phyloP scores from a whole-genome alignment of 2,888 invertebrate genomes.

The Clepsis dumicolana region DNA sequence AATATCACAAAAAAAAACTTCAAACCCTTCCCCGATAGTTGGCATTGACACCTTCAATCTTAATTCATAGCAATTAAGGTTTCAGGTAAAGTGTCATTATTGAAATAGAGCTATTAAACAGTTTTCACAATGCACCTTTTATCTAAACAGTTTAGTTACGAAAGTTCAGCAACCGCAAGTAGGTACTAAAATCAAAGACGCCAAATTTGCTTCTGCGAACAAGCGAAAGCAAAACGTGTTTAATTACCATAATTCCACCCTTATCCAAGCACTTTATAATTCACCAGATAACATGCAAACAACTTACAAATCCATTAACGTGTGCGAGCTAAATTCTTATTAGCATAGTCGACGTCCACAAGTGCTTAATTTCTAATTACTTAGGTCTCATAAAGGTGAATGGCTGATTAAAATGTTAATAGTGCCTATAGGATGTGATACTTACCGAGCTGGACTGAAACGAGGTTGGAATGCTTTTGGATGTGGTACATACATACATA shows the following conservation, averaged over 20 bases:
- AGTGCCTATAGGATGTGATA: conserved; percentile 15
- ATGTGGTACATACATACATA: too few species aligned
- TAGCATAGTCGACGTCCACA: conserved; percentile 37
- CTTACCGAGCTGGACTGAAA: neutral
- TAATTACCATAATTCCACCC: conserved; percentile 36
- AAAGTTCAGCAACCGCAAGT: neutral
- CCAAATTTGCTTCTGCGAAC: conserved; percentile 9
- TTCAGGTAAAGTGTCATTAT: too few species aligned
- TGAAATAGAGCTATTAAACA: too few species aligned
- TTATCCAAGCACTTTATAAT: conserved; percentile 36
- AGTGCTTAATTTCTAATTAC: conserved; percentile 41
- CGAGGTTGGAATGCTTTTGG: neutral
- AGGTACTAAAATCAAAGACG: too few species aligned
- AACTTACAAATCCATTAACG: conserved; percentile 40
- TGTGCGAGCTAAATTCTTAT: conserved; percentile 30
- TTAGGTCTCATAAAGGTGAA: conserved; percentile 30
- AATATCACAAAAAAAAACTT: too few species aligned
- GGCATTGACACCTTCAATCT: too few species aligned
- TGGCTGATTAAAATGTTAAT: conserved; percentile 37
- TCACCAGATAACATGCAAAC: conserved; percentile 39
- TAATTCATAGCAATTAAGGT: too few species aligned
- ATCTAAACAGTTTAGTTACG: too few species aligned
- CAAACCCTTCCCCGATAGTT: too few species aligned
- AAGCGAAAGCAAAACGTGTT: conserved; percentile 27
- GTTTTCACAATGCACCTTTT: too few species aligned